Evolutionary conservation across 2,113 vertebrate species (phyloP).

Genomic region (Sapayoa aenigma): DNA sequence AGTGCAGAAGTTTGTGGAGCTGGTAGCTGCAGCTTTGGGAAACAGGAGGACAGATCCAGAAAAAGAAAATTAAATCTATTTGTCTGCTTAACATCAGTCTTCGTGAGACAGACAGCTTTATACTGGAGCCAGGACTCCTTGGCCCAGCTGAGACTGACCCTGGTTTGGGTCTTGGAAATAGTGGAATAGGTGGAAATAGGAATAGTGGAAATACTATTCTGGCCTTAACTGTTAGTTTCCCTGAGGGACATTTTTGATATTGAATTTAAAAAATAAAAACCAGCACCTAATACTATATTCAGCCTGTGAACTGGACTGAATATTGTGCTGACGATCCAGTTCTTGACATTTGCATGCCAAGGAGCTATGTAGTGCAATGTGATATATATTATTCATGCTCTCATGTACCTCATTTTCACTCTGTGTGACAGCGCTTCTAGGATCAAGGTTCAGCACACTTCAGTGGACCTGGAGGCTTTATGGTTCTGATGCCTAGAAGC

Average conservation of each 20-base stretch:
- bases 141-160: neutral
- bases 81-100: neutral
- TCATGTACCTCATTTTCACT: conserved; percentile 60
- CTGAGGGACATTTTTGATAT: neutral
- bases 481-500: conserved; percentile 40
- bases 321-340: conserved; percentile 48
- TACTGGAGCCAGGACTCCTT: neutral
- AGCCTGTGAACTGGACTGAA: conserved; percentile 50
- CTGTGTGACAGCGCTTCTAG: conserved; percentile 56
- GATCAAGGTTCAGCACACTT: conserved; percentile 63
- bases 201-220: too few species aligned
- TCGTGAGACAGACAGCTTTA: neutral
- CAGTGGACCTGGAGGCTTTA: conserved; percentile 52
- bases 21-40: neutral
- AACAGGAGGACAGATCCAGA: neutral
- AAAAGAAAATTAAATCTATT: neutral
- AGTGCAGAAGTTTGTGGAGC: neutral
- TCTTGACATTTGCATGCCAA: conserved; percentile 62
- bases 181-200: too few species aligned
- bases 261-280: neutral
- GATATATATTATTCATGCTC: conserved; percentile 62
- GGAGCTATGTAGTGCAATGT: conserved; percentile 49
- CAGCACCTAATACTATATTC: neutral
- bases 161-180: neutral
- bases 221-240: neutral